A percentile compares a stretch with the other conserved stretches of the same genome.
phyloP scores from a whole-genome alignment of 2,113 vertebrate species.

The Pelecanus crispus region DNA sequence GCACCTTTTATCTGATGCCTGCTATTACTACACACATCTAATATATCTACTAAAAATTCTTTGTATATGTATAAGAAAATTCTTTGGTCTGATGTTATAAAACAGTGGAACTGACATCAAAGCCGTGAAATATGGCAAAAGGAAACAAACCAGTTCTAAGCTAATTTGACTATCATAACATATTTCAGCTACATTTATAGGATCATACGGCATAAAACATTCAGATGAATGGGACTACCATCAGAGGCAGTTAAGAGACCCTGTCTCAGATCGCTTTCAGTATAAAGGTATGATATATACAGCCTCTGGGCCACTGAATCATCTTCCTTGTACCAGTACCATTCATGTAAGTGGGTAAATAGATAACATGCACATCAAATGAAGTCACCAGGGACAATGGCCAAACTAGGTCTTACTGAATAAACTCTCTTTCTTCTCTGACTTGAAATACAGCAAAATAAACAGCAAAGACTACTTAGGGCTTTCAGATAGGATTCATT shows the following conservation, averaged over 20 bases:
- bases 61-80: not conserved
- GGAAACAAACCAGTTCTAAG: not conserved
- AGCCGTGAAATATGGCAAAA: not conserved
- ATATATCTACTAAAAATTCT: not conserved
- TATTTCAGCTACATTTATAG: not conserved
- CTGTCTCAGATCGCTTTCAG: not conserved
- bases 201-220: not conserved
- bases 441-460: not conserved
- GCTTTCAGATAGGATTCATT: conserved; percentile 11
- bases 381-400: not conserved
- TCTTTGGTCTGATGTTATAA: not conserved
- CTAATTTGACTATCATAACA: not conserved
- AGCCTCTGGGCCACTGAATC: not conserved
- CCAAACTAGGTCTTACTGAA: not conserved
- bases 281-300: not conserved
- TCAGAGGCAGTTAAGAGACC: not conserved
- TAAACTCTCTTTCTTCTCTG: not conserved
- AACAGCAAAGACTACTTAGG: not conserved
- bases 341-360: not conserved
- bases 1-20: not conserved
- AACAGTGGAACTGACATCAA: not conserved
- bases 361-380: not conserved
- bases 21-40: not conserved
- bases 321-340: not conserved
- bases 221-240: not conserved